Conservation (phyloP, 1,140 invertebrate genomes). For the Polypedilum vanderplanki region DNA sequence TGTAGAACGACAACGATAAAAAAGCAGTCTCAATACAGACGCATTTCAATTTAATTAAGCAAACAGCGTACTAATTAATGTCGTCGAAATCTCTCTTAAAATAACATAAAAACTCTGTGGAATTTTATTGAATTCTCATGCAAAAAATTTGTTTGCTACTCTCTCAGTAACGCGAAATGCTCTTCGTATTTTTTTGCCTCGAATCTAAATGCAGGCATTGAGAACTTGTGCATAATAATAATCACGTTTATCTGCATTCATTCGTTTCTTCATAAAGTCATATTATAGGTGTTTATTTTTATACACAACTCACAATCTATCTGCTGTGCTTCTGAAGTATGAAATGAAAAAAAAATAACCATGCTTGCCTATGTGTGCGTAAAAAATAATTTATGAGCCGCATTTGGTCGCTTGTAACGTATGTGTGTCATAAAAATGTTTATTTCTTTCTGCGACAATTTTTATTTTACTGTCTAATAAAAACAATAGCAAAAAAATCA, state of each 20-base stretch:
- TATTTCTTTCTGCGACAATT: neutral
- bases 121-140: neutral
- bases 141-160: too few relatives aligned
- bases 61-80: slow-evolving; percentile 1
- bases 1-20: neutral
- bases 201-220: neutral
- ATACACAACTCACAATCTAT: slow-evolving; percentile 12
- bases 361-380: neutral
- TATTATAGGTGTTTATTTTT: slow-evolving; percentile 20
- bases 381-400: slow-evolving; percentile 9
- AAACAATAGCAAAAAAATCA: too few relatives aligned
- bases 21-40: neutral
- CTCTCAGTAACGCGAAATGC: too few relatives aligned
- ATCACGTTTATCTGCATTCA: slow-evolving; percentile 18
- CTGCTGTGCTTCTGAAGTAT: neutral
- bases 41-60: slow-evolving; percentile 14
- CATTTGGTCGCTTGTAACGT: neutral
- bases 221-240: slow-evolving; percentile 18
- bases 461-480: too few relatives aligned
- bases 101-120: neutral
- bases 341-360: neutral
- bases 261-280: slow-evolving; percentile 18
- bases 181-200: too few relatives aligned
- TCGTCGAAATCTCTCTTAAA: slow-evolving; percentile 5
- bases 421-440: neutral